Evolutionary conservation across 2,113 vertebrate genomes (phyloP), one percentile per base, ranked within the genome.

Genomic region (Pelecanus crispus): DNA sequence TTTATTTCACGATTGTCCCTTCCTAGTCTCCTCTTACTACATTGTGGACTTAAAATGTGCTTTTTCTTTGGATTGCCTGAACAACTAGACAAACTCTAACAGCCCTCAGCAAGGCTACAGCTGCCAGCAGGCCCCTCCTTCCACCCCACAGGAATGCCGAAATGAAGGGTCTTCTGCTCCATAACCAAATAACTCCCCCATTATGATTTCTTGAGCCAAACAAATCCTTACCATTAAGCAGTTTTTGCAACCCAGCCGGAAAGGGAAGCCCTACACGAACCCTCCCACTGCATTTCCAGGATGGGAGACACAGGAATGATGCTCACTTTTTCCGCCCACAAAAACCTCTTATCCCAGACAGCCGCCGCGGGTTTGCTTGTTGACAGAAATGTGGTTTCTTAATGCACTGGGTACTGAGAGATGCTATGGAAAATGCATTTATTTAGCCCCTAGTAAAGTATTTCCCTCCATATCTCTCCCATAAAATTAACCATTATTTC

Each of bases 401-500:
- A 5, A 68, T 50, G 62, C 49, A 1, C 56, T 12, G 22, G 17
- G 32, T 55, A 47, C 63, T 16, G 53, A 83, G 71, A 40, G 10
- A 10, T 63, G 66, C 74, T 75, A 47, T 5, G 44, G 91, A 86
- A 94, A 88, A 91, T 31, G 20, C 50, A 44, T 90, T 86, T 86
- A 59, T 62, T 90, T 85, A 94, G 67, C 62, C 50, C 17, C 2
- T 15, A 40, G 62, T 59, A 55, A 90, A 95, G 65, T 58, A 59
- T 88, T 72, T 88, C 80, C 75, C 71, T 91, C 40, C 13, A 2
- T 47, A 17, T 56, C 40, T 83, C 89, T 77, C 53, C 68, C 49
- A 56, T 81, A 44, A 92, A 96, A 83, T 88, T 59, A 91, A 84
- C 79, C 72, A 68, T 86, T 81, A 81, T 91, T 96, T 88, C 89